Conservation (phyloP, 2,888 invertebrate species). For the Halictus ligatus region DNA sequence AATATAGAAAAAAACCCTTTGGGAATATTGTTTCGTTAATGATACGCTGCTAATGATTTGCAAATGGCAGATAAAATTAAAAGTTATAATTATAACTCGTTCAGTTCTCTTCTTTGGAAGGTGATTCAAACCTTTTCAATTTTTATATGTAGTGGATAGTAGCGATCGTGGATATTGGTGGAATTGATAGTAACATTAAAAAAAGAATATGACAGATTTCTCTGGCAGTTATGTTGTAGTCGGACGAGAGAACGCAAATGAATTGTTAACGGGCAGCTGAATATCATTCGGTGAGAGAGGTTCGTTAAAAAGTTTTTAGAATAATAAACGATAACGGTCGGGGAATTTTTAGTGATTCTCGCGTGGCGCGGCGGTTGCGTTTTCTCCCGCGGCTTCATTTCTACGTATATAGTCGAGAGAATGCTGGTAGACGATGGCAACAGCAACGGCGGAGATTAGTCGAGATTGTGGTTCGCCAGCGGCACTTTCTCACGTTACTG, state of each 20-base stretch:
- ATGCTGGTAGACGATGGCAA: conserved; percentile 30
- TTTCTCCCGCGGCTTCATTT: conserved; percentile 17
- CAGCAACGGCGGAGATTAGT: conserved; percentile 49
- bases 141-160: too few species aligned
- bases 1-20: too few species aligned
- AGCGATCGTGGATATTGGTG: too few species aligned
- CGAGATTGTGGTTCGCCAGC: conserved; percentile 56
- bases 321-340: conserved; percentile 3
- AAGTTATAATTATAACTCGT: too few species aligned
- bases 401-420: not conserved
- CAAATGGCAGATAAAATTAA: too few species aligned
- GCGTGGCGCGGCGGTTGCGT: not conserved
- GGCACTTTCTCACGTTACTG: conserved; percentile 58
- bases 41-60: too few species aligned
- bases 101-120: too few species aligned
- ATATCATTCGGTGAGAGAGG: not conserved
- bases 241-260: not conserved
- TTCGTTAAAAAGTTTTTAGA: not conserved
- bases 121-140: too few species aligned
- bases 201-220: not conserved
- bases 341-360: conserved; percentile 13
- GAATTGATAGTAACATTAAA: too few species aligned
- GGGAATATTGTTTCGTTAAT: too few species aligned
- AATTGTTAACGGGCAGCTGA: not conserved
- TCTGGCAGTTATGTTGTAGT: not conserved